phyloP scores from a whole-genome alignment of 2,113 vertebrate genomes.

The Tylochromis polylepis region DNA sequence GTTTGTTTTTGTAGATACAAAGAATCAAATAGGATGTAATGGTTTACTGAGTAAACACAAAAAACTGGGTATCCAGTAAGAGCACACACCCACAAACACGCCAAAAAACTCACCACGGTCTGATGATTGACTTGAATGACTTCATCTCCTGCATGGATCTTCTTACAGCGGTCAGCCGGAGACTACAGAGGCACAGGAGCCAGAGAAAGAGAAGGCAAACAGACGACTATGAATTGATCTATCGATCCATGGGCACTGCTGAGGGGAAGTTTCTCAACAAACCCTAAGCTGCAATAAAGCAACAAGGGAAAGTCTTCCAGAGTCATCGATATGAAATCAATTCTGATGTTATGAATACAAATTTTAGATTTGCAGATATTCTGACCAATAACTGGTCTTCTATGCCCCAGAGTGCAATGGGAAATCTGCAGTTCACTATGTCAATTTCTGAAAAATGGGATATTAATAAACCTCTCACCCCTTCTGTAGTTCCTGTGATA shows the following conservation, averaged over 20 bases:
- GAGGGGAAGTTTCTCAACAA: slow-evolving; percentile 16
- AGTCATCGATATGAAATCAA: neutral
- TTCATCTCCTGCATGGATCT: slow-evolving; percentile 92
- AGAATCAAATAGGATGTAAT: neutral
- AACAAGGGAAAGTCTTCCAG: neutral
- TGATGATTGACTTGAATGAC: slow-evolving; percentile 73
- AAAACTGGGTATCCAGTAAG: neutral
- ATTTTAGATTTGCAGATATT: neutral
- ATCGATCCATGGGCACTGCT: slow-evolving; percentile 25
- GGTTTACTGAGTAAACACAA: neutral
- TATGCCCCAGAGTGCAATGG: neutral
- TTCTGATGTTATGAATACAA: neutral
- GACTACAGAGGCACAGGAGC: slow-evolving; percentile 71
- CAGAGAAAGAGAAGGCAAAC: slow-evolving; percentile 39
- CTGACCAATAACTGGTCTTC: neutral
- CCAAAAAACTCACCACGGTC: slow-evolving; percentile 75
- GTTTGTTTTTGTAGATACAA: neutral
- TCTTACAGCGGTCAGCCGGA: slow-evolving; percentile 94
- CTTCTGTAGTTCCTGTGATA: slow-evolving; percentile 96
- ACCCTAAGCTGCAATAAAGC: neutral
- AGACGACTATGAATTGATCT: slow-evolving; percentile 12
- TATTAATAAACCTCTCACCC: slow-evolving; percentile 78
- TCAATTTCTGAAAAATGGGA: neutral
- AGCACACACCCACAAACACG: neutral
- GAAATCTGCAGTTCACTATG: neutral